These are phyloP conservation scores for Mirza zaza DNA, from an alignment of 2,113 vertebrate genomes.

Conservation along the genomic window DNA sequence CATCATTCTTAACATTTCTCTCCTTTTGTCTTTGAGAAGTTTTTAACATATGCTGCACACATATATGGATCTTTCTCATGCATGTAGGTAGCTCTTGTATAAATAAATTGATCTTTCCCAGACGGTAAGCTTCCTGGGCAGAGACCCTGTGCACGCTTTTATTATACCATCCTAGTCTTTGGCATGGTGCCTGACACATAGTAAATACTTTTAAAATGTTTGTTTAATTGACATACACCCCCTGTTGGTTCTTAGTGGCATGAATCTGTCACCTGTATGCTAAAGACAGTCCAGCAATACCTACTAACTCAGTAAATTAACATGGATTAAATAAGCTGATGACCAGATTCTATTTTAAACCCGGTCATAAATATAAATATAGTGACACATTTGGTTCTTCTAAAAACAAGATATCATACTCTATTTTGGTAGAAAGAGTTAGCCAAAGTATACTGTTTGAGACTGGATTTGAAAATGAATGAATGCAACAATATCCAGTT, in stretches of 20 bases:
- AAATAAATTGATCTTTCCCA: not conserved
- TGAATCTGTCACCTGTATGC: conserved; percentile 36
- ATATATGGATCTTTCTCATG: not conserved
- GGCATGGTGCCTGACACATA: not conserved
- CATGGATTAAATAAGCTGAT: conserved; percentile 29
- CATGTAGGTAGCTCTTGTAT: not conserved
- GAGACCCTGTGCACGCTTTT: not conserved
- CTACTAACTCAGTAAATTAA: conserved; percentile 10
- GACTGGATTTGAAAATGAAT: conserved; percentile 42
- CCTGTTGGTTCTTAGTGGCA: conserved; percentile 48
- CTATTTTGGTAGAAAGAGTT: conserved; percentile 57
- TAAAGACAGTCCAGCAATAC: conserved; percentile 46
- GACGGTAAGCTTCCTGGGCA: not conserved
- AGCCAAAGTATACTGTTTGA: conserved; percentile 26
- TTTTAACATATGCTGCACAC: not conserved
- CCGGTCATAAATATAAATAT: conserved; percentile 59
- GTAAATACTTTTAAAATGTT: conserved; percentile 48
- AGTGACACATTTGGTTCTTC: conserved; percentile 60
- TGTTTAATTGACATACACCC: conserved; percentile 40
- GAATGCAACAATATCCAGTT: not conserved
- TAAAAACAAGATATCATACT: conserved; percentile 57
- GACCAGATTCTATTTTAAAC: conserved; percentile 48
- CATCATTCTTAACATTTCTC: not conserved
- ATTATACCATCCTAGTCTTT: not conserved
- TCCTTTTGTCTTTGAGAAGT: conserved; percentile 3